These are phyloP conservation scores for Venturia canescens DNA, from an alignment of 1,140 invertebrate genomes.

Conservation along the genomic window DNA sequence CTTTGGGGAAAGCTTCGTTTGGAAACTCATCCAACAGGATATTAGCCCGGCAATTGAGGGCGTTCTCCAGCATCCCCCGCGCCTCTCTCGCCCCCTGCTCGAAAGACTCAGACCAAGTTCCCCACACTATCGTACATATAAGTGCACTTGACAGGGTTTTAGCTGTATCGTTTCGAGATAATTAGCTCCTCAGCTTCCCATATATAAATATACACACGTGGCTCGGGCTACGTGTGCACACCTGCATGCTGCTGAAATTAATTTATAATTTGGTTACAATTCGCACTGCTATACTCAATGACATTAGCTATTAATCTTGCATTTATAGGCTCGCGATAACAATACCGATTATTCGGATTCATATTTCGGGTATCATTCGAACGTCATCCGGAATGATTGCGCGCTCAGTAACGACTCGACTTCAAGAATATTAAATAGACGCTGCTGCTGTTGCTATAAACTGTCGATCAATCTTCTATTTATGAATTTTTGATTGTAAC, in stretches of 20 bases:
- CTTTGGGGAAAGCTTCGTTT: slow-evolving; percentile 27
- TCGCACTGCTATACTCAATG: background rate
- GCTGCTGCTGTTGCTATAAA: too few relatives aligned
- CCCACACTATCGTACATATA: slow-evolving; percentile 8
- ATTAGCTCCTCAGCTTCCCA: background rate
- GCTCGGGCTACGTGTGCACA: background rate
- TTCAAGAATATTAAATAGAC: too few relatives aligned
- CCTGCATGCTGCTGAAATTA: too few relatives aligned
- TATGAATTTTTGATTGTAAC: too few relatives aligned
- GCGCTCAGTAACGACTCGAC: too few relatives aligned
- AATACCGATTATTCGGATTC: too few relatives aligned
- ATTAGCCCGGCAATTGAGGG: slow-evolving; percentile 22
- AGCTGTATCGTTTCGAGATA: slow-evolving; percentile 23
- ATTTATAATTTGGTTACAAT: too few relatives aligned
- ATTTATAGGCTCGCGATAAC: too few relatives aligned
- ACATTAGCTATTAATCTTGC: background rate
- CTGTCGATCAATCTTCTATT: too few relatives aligned
- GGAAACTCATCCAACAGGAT: slow-evolving; percentile 26
- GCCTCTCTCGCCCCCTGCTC: background rate
- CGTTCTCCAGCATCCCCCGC: background rate
- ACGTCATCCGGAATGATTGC: too few relatives aligned
- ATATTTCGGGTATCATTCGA: too few relatives aligned
- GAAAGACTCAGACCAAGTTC: slow-evolving; percentile 22
- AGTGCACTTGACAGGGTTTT: slow-evolving; percentile 17
- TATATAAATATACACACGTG: slow-evolving; percentile 27